Percentiles rank a stretch among this genome's conserved stretches.
These are phyloP conservation scores for Lepus townsendii DNA, from an alignment of 2,797 vertebrate species.

Conservation along the genomic window DNA sequence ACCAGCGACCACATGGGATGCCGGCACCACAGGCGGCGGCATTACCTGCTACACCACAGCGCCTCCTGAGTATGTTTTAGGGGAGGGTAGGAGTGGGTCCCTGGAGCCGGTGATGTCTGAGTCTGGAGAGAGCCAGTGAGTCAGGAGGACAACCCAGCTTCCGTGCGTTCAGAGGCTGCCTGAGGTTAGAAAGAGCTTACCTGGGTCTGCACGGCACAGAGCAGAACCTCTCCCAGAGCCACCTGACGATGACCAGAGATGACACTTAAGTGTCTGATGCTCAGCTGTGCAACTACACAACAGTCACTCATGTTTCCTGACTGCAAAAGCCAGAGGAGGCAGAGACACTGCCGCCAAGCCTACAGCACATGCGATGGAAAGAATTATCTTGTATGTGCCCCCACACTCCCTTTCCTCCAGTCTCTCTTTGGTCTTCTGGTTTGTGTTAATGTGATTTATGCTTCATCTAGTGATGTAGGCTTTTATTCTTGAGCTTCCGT, in stretches of 20 bases:
- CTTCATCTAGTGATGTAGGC: background rate
- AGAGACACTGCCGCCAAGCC: constrained; percentile 22
- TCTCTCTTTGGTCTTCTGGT: constrained; percentile 14
- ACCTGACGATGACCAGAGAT: background rate
- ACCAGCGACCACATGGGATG: too few relatives aligned
- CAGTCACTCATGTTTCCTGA: constrained; percentile 52
- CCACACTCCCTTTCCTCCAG: background rate
- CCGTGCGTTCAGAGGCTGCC: background rate
- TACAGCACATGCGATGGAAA: background rate
- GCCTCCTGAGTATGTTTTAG: background rate
- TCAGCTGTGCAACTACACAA: background rate
- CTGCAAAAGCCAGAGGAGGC: background rate
- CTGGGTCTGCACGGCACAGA: background rate
- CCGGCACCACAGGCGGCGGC: too few relatives aligned
- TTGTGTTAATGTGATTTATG: constrained; percentile 65
- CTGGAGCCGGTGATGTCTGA: background rate
- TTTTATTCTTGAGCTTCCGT: constrained; percentile 50
- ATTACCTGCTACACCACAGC: too few relatives aligned
- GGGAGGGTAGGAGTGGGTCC: background rate
- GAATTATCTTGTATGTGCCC: background rate
- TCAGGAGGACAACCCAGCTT: background rate
- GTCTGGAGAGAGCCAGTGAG: background rate
- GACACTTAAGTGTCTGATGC: background rate
- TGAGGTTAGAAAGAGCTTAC: background rate
- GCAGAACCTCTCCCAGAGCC: background rate